Evolutionary conservation across 1,140 invertebrate species (phyloP).

Genomic region (Aphidius ervi): DNA sequence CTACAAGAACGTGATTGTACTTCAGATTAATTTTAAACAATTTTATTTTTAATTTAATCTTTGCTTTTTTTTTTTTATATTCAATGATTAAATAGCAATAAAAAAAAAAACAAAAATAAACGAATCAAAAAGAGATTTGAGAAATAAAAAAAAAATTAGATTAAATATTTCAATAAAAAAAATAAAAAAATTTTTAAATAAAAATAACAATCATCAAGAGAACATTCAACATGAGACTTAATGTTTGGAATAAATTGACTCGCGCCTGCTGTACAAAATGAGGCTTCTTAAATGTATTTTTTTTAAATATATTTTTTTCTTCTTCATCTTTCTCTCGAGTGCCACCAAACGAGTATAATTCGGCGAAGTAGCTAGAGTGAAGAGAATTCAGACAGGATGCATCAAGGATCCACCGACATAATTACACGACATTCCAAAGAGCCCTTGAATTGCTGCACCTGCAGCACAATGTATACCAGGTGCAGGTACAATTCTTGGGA

Average conservation of each 20-base stretch:
- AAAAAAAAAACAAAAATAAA: too few species aligned
- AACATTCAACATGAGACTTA: neutral
- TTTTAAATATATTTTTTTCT: constrained; percentile 1
- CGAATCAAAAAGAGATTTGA: too few species aligned
- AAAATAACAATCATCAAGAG: too few species aligned
- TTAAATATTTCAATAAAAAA: too few species aligned
- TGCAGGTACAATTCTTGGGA: constrained; percentile 13
- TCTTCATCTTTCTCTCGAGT: neutral
- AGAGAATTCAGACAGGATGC: constrained; percentile 4
- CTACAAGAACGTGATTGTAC: constrained; percentile 5
- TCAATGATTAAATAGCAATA: too few species aligned
- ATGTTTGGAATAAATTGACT: constrained; percentile 9
- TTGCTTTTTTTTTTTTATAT: too few species aligned
- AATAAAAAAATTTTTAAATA: too few species aligned
- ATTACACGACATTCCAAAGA: constrained; percentile 18
- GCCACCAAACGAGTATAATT: neutral
- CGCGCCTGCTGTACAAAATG: neutral
- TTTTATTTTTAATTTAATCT: too few species aligned
- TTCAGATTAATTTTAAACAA: too few species aligned
- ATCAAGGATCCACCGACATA: constrained; percentile 10
- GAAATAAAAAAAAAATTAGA: too few species aligned
- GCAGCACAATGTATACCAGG: constrained; percentile 17
- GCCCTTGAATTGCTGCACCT: constrained; percentile 19
- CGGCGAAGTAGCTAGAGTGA: neutral
- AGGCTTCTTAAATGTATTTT: too few species aligned